Base-by-base conservation (phyloP, 1,140 invertebrate genomes). In the Drosophila malerkotliana region DNA sequence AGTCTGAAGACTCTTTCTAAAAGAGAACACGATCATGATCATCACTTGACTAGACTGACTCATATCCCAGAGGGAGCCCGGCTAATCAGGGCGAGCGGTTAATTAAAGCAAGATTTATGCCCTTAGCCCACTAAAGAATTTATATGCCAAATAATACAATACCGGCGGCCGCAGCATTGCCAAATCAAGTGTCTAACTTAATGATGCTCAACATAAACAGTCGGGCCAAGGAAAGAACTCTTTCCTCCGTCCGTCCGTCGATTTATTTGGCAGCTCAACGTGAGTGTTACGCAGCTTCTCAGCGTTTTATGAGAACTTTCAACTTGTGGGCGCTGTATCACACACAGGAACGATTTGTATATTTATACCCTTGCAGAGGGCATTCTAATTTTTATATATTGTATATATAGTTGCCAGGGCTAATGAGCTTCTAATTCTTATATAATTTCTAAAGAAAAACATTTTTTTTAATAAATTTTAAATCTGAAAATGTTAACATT, bases 151-250 rank as follows among this genome's bases (percentile, higher is more conserved):
- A 88, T 85, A 88, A 85, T 87, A 85, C 78, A 85, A 82, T 67
- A 61, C 72, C 67, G 53, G 45, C 41, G 18, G 67, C 57, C 34
- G 37, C 54, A 66, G 57, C 56, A 87, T 87, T 87, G 83, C 82
- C 79, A 87, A 87, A 87, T 87, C 83, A 88, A 88, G 82, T 87
- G 82, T 88, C 79, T 88, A 78, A 88, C 75, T 87, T 87, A 87
- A 87, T 87, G 82, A 88, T 77, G 75, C 83, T 77, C 74, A 85
- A 88, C 83, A 88, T 85, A 88, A 85, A 85, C 82, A 85, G 74
- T 18, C 56, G 54, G 56, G 15, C 56, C n/a, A 15, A 8, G 26
- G 14, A 32, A 72, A 71, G n/a, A 62, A 61, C 14, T 68, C 72
- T 59, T 69, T 69, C 69, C 48, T 69, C 69, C 48, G 45, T 59